These are phyloP conservation scores for Halcyon smyrnensis DNA, from an alignment of 2,797 vertebrate genomes.

Conservation along the genomic window DNA sequence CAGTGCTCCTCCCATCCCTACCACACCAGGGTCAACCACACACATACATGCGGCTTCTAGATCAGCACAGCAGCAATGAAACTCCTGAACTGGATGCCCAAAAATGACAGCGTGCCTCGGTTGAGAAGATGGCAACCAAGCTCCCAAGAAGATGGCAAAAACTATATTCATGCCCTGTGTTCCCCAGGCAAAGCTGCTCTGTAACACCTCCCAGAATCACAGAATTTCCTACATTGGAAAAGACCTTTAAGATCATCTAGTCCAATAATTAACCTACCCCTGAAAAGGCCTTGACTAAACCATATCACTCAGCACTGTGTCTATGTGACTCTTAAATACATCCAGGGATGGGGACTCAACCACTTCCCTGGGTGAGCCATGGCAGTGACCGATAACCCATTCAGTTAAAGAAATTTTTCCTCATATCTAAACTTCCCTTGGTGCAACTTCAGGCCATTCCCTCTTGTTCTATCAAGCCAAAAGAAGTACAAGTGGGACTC, in stretches of 20 bases:
- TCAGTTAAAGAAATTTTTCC: too few species aligned
- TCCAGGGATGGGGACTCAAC: too few species aligned
- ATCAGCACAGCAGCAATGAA: fast-evolving
- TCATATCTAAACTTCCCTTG: too few species aligned
- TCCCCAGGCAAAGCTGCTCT: background rate
- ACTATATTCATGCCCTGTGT: background rate
- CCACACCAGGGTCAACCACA: fast-evolving
- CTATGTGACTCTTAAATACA: too few species aligned
- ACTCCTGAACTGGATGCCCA: background rate
- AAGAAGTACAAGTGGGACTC: background rate
- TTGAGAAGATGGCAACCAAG: background rate
- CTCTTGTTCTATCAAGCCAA: background rate
- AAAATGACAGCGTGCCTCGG: background rate
- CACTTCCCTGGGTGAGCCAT: too few species aligned
- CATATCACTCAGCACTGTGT: too few species aligned
- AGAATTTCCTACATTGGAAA: too few species aligned
- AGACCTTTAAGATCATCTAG: too few species aligned
- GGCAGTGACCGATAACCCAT: too few species aligned
- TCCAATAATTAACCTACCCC: too few species aligned
- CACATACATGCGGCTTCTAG: fast-evolving
- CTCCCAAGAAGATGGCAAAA: background rate
- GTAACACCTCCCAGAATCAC: background rate
- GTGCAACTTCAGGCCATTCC: too few species aligned
- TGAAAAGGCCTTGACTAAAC: too few species aligned
- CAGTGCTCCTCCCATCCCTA: background rate